A percentile compares a stretch with the other conserved stretches of the same genome.
Conservation (phyloP, 2,888 invertebrate species). For the Hypercompe scribonia region DNA sequence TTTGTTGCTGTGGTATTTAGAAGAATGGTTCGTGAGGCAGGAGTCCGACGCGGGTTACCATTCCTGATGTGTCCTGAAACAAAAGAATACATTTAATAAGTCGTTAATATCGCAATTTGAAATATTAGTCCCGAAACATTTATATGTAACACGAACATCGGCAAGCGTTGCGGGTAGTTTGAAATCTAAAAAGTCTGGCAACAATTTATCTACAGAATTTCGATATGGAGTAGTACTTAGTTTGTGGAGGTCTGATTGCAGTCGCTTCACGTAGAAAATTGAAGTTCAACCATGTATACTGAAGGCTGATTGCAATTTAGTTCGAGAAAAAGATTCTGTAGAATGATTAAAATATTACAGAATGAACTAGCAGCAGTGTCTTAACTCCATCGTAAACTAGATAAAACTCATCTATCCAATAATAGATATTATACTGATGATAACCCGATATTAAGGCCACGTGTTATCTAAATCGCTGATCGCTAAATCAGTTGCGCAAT, state of each 20-base stretch:
- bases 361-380: background rate
- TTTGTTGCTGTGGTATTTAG: background rate
- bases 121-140: background rate
- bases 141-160: background rate
- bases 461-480: background rate
- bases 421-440: background rate
- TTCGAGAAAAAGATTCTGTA: background rate
- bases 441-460: background rate
- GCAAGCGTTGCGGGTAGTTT: background rate
- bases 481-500: background rate
- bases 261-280: no score
- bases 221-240: no score
- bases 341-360: background rate
- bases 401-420: background rate
- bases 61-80: constrained; percentile 44
- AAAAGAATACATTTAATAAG: constrained; percentile 6
- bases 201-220: no score
- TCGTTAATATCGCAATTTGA: background rate
- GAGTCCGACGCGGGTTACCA: constrained; percentile 56
- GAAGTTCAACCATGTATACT: background rate
- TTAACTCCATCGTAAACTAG: background rate
- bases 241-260: no score
- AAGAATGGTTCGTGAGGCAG: constrained; percentile 30
- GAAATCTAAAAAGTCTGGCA: no score
- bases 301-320: background rate